Conservation (phyloP, 2,797 vertebrate genomes). For the Labroides dimidiatus region DNA sequence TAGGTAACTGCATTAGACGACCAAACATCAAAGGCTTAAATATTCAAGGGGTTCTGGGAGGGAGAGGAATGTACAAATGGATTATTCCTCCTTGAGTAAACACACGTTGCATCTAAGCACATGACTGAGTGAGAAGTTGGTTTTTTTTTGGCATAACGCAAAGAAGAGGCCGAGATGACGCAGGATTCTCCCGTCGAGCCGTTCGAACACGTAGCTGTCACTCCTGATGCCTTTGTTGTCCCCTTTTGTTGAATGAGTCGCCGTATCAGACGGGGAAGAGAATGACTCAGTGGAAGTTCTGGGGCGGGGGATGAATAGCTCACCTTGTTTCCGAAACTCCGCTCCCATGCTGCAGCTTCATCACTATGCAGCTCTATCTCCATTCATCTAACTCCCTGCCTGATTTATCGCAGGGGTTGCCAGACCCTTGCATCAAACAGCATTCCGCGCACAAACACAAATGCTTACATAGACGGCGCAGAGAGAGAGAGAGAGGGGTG, state of each 20-base stretch:
- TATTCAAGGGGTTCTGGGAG: constrained; percentile 62
- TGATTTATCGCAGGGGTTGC: constrained; percentile 57
- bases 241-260: too few relatives aligned
- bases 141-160: background rate
- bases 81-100: constrained; percentile 69
- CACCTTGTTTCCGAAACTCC: constrained; percentile 61
- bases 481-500: constrained; percentile 1
- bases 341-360: constrained; percentile 55
- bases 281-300: constrained; percentile 39
- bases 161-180: too few relatives aligned
- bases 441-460: constrained; percentile 28
- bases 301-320: constrained; percentile 58
- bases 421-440: constrained; percentile 47
- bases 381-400: constrained; percentile 51
- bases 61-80: constrained; percentile 64
- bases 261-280: background rate
- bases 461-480: constrained; percentile 26
- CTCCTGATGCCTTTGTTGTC: background rate
- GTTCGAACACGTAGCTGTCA: too few relatives aligned
- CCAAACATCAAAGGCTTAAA: constrained; percentile 75
- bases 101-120: constrained; percentile 36
- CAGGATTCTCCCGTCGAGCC: too few relatives aligned
- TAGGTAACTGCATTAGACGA: constrained; percentile 70
- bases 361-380: constrained; percentile 64
- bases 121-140: constrained; percentile 11